These are phyloP conservation scores for Characodon lateralis DNA, from an alignment of 2,797 vertebrate genomes.

Conservation along the genomic window DNA sequence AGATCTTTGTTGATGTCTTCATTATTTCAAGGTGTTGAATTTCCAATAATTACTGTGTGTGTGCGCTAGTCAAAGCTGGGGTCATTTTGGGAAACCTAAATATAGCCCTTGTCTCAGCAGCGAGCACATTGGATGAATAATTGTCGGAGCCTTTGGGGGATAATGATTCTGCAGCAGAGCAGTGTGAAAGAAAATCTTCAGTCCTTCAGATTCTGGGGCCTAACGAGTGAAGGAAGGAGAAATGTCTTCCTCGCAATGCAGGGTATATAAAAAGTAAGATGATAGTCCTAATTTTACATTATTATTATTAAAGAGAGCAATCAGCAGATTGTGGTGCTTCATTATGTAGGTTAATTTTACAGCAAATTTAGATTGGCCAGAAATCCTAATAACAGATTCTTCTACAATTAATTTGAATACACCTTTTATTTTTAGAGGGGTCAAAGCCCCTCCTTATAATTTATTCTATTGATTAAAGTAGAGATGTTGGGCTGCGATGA, in stretches of 20 bases:
- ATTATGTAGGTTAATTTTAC: not conserved
- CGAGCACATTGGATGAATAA: conserved; percentile 52
- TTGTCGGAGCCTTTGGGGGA: conserved; percentile 48
- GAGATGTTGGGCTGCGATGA: too few species aligned
- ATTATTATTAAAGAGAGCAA: not conserved
- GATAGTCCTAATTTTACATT: not conserved
- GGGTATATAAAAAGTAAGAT: not conserved
- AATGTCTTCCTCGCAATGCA: not conserved
- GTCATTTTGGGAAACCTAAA: conserved; percentile 55
- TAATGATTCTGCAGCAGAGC: conserved; percentile 55
- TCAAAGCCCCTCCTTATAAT: too few species aligned
- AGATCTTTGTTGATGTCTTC: conserved; percentile 8
- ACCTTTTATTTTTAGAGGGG: too few species aligned
- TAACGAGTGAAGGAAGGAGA: conserved; percentile 5
- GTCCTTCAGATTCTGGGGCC: conserved; percentile 20
- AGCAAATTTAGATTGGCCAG: too few species aligned
- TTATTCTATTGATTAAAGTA: too few species aligned
- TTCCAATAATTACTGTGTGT: conserved; percentile 13
- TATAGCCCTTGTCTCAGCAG: conserved; percentile 47
- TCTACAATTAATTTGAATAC: too few species aligned
- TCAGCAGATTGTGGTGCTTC: not conserved
- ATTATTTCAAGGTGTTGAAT: conserved; percentile 13
- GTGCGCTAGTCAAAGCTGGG: conserved; percentile 38
- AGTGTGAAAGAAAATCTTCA: conserved; percentile 19
- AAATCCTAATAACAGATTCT: too few species aligned